Percentiles rank a stretch among this genome's conserved stretches.
These are phyloP conservation scores for Cosmia trapezina DNA, from an alignment of 2,888 invertebrate genomes.

Conservation along the genomic window DNA sequence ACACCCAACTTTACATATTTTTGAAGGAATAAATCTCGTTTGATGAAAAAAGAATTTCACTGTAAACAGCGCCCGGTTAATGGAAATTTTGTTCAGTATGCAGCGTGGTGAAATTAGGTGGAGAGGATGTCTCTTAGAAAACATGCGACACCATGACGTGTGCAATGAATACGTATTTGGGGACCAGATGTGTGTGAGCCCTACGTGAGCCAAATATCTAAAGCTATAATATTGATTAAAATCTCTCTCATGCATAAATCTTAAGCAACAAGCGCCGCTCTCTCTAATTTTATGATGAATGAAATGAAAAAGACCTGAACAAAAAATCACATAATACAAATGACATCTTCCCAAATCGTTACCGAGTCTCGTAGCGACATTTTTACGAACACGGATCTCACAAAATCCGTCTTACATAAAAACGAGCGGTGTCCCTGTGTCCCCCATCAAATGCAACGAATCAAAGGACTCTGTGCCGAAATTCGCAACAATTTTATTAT, in stretches of 20 bases:
- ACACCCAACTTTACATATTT: slow-evolving; percentile 87
- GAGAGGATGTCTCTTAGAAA: slow-evolving; percentile 61
- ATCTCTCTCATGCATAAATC: slow-evolving; percentile 26
- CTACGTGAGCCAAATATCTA: slow-evolving; percentile 46
- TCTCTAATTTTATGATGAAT: slow-evolving; percentile 29
- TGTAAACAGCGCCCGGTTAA: slow-evolving; percentile 85
- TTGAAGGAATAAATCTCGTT: slow-evolving; percentile 87
- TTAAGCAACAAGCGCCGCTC: not conserved
- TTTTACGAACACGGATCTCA: slow-evolving; percentile 57
- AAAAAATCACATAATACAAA: slow-evolving; percentile 61
- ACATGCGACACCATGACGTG: slow-evolving; percentile 51
- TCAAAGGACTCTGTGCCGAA: slow-evolving; percentile 76
- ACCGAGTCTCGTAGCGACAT: slow-evolving; percentile 41
- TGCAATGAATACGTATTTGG: slow-evolving; percentile 51
- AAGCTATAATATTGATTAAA: slow-evolving; percentile 19
- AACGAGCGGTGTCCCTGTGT: slow-evolving; percentile 53
- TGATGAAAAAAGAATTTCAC: slow-evolving; percentile 87
- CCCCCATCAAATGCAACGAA: slow-evolving; percentile 72
- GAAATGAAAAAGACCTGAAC: slow-evolving; percentile 27
- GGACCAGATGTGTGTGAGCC: slow-evolving; percentile 26
- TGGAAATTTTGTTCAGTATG: slow-evolving; percentile 87
- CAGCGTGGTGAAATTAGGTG: slow-evolving; percentile 76
- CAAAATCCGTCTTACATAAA: slow-evolving; percentile 64
- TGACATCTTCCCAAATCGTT: slow-evolving; percentile 59
- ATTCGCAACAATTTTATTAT: slow-evolving; percentile 84